Evolutionary conservation across 92 coral and sea anemone genomes (phyloP), one percentile per base, ranked within the genome.

Genomic region (Porites divaricata): DNA sequence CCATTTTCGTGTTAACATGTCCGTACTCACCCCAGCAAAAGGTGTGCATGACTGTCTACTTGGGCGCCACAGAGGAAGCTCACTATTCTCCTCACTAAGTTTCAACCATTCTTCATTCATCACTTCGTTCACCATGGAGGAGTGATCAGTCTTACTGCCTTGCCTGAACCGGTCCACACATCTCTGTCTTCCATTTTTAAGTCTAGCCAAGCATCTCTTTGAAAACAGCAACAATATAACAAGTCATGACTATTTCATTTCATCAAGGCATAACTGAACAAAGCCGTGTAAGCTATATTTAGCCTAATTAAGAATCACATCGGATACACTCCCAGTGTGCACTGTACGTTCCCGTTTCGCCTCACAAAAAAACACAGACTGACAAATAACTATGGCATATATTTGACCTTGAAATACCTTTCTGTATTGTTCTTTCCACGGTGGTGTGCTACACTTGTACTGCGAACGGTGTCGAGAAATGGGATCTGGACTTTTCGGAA

Each of bases 381-480:
- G 17, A 35, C 22, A 68, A 68, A 68, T n/a, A 35, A 69, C 22
- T 61, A 59, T 16, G 11, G 21, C 57, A 45, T 41, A 48, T n/a
- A n/a, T n/a, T n/a, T n/a, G n/a, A 28, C 13, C 62, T 51, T 22
- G 10, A 72, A 16, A 72, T 1, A 97, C 99, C 96, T 95, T 95
- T 83, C 93, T 92, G 79, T 97, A 97, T 63, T 95, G 93, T 74
- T 97, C 99, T 88, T 97, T 97, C 99, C 99, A 97, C 4, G 99
- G 97, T 57, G 99, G 99, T 8, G 99, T 97, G 72, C 95, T 88
- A 82, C 92, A 88, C 77, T 97, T 97, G 90, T 97, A 97, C 65
- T 95, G 94, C 35, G 91, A 83, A 24, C 96, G 93, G 83, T 93
- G 98, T 2, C 94, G 95, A 13, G 92, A 72, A 21, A 92, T 77